Percentiles rank a stretch among this genome's conserved stretches.
These are phyloP conservation scores for Pycnonotus jocosus DNA, from an alignment of 2,113 vertebrate genomes.

Conservation along the genomic window DNA sequence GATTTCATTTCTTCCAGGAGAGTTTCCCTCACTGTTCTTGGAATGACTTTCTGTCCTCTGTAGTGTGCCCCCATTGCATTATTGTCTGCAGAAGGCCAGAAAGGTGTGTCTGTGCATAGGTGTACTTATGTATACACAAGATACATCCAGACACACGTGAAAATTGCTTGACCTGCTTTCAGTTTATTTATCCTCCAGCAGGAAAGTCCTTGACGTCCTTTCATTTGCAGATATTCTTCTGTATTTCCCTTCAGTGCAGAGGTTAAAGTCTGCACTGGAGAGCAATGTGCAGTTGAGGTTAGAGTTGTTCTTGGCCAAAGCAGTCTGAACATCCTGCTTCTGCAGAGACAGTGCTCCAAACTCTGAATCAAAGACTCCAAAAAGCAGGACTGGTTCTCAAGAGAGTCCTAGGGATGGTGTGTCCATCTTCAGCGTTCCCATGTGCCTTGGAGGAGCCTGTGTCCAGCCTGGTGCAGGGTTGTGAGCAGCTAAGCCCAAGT, in stretches of 20 bases:
- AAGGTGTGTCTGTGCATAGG: fast-evolving
- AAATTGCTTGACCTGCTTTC: background rate
- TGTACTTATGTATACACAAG: fast-evolving
- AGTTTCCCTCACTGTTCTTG: background rate
- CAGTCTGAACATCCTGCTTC: background rate
- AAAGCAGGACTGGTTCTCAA: background rate
- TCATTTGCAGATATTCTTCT: background rate
- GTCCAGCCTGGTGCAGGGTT: background rate
- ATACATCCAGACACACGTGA: fast-evolving
- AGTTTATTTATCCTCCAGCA: background rate
- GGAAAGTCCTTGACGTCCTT: background rate
- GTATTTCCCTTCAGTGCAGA: background rate
- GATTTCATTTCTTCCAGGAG: background rate
- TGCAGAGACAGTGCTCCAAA: background rate
- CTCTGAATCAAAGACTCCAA: background rate
- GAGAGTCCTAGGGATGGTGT: background rate
- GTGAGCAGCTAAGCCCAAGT: background rate
- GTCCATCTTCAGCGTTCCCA: background rate
- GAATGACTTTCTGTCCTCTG: background rate
- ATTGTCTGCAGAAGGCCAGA: background rate
- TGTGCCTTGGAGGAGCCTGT: background rate
- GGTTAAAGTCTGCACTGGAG: background rate
- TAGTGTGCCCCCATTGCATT: background rate
- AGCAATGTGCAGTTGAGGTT: background rate
- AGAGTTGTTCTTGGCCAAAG: background rate